Base-by-base conservation (phyloP, 2,888 invertebrate genomes). In the Pterostichus madidus region DNA sequence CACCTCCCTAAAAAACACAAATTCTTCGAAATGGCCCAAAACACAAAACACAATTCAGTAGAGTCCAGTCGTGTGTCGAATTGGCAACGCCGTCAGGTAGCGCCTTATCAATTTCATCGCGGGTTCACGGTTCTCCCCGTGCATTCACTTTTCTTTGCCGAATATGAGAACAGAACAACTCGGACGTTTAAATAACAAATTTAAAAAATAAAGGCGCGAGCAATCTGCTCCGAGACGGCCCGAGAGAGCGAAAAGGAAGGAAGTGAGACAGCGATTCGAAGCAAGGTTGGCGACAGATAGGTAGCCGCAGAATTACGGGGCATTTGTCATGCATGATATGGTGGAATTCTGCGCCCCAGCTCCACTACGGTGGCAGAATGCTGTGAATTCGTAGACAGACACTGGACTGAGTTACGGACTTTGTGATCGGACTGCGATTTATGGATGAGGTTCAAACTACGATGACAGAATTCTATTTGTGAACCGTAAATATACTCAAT, bases 271-370 rank as follows among this genome's bases (percentile, higher is more conserved):
- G 24, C 59, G 59, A 15, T 5, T 32, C 44, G 13, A 71, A 6
- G 35, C 35, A 35, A 39, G 64, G 32, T 15, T 11, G 73, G 49
- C 73, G 73, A 46, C 73, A 73, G 68, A 68, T 68, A 73, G 73
- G 46, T 73, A 15, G 73, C 73, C 44, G 73, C 49, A 76, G 85
- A 86, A 87, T 87, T 87, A 87, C 86, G 86, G 86, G 86, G 85
- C 86, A 87, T 87, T 87, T 87, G 87, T 87, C 87, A 87, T 87
- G 87, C 85, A 85, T 77, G 76, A 77, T 77, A 46, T 35, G 71
- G 35, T 46, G 73, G 80, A 71, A 56, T 71, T 61, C 71, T 44
- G 71, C 71, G 56, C 56, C 44, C 83, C 52, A 17, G 13, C 61
- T 64, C 31, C 59, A 61, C 64, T 52, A 32, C 59, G 17, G 24